Base-by-base conservation (phyloP, 2,797 vertebrate genomes). In the Clamator glandarius region DNA sequence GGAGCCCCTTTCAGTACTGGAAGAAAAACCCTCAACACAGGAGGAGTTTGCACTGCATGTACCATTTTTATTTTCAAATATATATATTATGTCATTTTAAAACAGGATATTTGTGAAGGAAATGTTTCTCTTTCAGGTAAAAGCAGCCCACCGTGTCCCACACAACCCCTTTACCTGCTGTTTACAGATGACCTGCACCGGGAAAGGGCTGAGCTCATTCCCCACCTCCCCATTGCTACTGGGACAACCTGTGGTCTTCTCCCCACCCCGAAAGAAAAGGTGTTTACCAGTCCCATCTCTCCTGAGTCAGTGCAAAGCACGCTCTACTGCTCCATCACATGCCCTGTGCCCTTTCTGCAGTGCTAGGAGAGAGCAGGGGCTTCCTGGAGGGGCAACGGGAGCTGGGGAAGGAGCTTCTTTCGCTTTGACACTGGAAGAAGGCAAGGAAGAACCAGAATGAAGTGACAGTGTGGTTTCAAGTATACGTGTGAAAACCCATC, bases 31-130 rank as follows among this genome's bases (percentile, higher is more conserved):
- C 46, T 64, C 42, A 61, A 15, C 35, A 3, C 58, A 7, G 41
- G 26, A 39, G 39, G 35, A 86, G 51, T 26, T 59, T 46, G 46
- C 73, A 73, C 42, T 90, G 61, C 35, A 26, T 8, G 80, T 92
- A 88, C 86, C 79, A 19, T 41, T 63, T 97, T 97, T 97, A 96
- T 96, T 97, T 88, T 66, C 52, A 87, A 57, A 92, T 55, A 18
- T 42, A 75, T 94, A 96, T 92, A 95, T 95, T 85, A 93, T 28
- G 89, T 70, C 5, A 69, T 59, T 93, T 95, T 28, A 86, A 76
- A 91, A 61, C 67, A 59, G 76, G 44, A 7, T 90, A 66, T 79
- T 80, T n/a, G 52, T 67, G 42, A 89, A 89, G 67, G 16, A 90
- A 69, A 80, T 2, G n/a, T 36, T 28, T 35, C 35, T 41, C 46